A percentile compares a stretch with the other conserved stretches of the same genome.
phyloP scores from a whole-genome alignment of 1,140 invertebrate species.

The Procambarus virginalis region DNA sequence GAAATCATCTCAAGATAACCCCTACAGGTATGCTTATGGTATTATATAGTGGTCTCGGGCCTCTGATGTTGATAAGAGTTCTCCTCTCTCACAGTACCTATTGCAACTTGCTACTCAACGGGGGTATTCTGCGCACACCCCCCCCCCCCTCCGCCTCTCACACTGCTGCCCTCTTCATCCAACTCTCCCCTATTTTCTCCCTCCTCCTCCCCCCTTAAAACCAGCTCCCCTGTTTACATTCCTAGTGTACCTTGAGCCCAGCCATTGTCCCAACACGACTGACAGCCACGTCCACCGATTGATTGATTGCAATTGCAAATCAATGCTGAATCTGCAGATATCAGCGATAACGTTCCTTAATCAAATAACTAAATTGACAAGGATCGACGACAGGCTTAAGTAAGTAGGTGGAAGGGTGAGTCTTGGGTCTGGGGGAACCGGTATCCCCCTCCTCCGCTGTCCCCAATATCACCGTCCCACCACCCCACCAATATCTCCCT shows the following conservation, averaged over 20 bases:
- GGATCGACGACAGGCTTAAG: slow-evolving; percentile 40
- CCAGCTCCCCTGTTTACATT: not conserved
- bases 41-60: too few relatives aligned
- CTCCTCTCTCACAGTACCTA: too few relatives aligned
- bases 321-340: slow-evolving; percentile 56
- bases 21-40: too few relatives aligned
- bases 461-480: not conserved
- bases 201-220: not conserved
- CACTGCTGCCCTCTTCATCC: too few relatives aligned
- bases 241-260: not conserved
- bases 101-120: too few relatives aligned
- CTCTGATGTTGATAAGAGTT: too few relatives aligned
- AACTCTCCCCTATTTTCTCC: too few relatives aligned
- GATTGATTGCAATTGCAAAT: slow-evolving; percentile 56
- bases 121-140: too few relatives aligned
- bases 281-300: slow-evolving; percentile 10
- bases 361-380: slow-evolving; percentile 61
- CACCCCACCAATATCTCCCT: not conserved
- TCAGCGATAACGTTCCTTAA: slow-evolving; percentile 49
- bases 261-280: slow-evolving; percentile 1
- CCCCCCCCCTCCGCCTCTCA: too few relatives aligned
- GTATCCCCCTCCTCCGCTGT: not conserved
- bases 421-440: not conserved
- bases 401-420: slow-evolving; percentile 36
- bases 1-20: too few relatives aligned